Conservation (phyloP, 2,113 vertebrate genomes). For the Vicugna pacos region DNA sequence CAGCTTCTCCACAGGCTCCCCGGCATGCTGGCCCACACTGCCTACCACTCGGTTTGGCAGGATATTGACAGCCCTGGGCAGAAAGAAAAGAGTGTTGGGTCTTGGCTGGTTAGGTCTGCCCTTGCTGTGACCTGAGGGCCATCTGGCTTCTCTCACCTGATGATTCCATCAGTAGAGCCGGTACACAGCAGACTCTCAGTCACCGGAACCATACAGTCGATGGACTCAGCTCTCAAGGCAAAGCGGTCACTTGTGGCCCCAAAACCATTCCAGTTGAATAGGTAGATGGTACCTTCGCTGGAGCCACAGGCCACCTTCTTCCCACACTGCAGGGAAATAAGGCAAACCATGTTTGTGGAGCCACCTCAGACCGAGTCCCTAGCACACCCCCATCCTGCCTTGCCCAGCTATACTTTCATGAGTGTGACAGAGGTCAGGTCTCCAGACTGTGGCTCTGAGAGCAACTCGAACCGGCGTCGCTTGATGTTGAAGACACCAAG, state of each 20-base stretch:
- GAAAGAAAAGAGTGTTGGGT: not conserved
- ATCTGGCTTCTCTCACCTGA: slow-evolving; percentile 89
- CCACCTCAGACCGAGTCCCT: not conserved
- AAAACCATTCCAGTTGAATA: slow-evolving; percentile 98
- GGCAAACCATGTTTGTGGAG: not conserved
- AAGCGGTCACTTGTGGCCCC: slow-evolving; percentile 98
- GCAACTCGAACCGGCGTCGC: slow-evolving; percentile 93
- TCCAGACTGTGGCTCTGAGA: slow-evolving; percentile 94
- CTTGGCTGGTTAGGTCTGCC: not conserved
- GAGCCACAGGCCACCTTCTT: slow-evolving; percentile 96
- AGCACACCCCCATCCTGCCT: not conserved
- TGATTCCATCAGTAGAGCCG: slow-evolving; percentile 94
- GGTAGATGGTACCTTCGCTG: slow-evolving; percentile 95
- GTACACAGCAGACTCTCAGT: slow-evolving; percentile 94
- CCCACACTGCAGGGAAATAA: slow-evolving; percentile 86
- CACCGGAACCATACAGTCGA: slow-evolving; percentile 94
- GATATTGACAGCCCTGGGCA: slow-evolving; percentile 92
- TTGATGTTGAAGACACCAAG: slow-evolving; percentile 96
- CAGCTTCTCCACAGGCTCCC: slow-evolving; percentile 95
- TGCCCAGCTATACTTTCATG: slow-evolving; percentile 90
- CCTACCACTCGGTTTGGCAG: slow-evolving; percentile 96
- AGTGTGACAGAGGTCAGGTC: slow-evolving; percentile 94
- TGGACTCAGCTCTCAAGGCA: slow-evolving; percentile 92
- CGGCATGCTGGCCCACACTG: slow-evolving; percentile 93
- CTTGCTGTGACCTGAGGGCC: not conserved